Evolutionary conservation across 2,888 invertebrate genomes (phyloP), one percentile per base, ranked within the genome.

Genomic region (Hypolimnas misippus): DNA sequence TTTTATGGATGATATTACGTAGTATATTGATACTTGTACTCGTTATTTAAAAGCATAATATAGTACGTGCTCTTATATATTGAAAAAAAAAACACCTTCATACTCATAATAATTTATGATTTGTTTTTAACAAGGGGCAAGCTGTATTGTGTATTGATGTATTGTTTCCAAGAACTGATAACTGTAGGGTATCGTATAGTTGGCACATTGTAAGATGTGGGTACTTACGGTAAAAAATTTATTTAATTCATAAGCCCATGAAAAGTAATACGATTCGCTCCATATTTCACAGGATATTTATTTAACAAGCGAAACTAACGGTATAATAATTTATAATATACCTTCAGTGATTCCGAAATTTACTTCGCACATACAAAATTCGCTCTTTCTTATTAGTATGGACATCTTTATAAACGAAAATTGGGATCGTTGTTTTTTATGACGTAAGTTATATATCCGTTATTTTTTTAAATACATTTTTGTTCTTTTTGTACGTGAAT

Each of bases 51-150:
- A 31, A 46, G 35, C 40, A 25, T 35, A n/a, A n/a, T n/a, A 56
- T 55, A 63, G 56, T 50, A 59, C 55, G 53, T 53, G 33, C 44
- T 55, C 61, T 42, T 55, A 40, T 52, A 64, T 58, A 64, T 60
- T 42, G n/a, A n/a, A n/a, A 52, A 56, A 62, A 59, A 59, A 58
- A 58, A 33, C 49, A 57, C 46, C 50, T 57, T 62, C 55, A 63
- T 49, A 25, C 52, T 46, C 55, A 33, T 64, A 55, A 64, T 62
- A 56, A 68, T 69, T 68, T 72, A 72, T 59, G 69, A 70, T 71
- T 73, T 72, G 73, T 74, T 71, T 72, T 73, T 68, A 69, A 69
- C 67, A 68, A 49, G 64, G 53, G 63, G 66, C 69, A 66, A 65
- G 65, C 65, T 63, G 66, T 62, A 68, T 70, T 70, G 69, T 72